Evolutionary conservation across 2,888 invertebrate species (phyloP).

Genomic region (Melanchra persicariae): DNA sequence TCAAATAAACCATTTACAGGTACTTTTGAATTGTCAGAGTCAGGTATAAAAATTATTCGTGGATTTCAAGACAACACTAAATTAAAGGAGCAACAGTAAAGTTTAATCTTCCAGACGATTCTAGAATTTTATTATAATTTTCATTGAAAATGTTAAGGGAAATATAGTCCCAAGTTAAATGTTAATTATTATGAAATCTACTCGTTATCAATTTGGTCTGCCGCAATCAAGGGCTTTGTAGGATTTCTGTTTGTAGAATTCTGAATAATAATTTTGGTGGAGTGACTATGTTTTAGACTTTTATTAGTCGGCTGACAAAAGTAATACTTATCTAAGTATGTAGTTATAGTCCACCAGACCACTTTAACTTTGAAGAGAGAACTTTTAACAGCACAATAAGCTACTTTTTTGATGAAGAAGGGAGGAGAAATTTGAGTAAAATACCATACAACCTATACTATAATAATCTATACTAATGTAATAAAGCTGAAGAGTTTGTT

Average conservation of each 20-base stretch:
- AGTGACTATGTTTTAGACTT: neutral
- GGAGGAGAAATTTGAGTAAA: too few relatives aligned
- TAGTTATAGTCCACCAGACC: too few relatives aligned
- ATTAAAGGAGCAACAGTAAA: neutral
- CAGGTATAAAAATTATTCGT: too few relatives aligned
- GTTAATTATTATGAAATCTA: constrained; percentile 27
- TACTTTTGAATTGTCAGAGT: too few relatives aligned
- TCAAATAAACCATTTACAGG: too few relatives aligned
- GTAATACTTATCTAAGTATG: neutral
- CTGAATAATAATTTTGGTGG: constrained; percentile 12
- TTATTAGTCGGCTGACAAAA: neutral
- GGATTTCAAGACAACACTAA: neutral
- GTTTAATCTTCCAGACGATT: constrained; percentile 17
- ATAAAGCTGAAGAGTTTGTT: too few relatives aligned
- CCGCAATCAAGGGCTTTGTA: constrained; percentile 38
- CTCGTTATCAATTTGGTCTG: constrained; percentile 30
- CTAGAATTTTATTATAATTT: constrained; percentile 4
- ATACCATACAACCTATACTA: too few relatives aligned
- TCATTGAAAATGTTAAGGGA: constrained; percentile 23
- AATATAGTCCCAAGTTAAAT: constrained; percentile 13
- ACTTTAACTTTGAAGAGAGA: too few relatives aligned
- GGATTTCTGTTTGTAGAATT: constrained; percentile 3
- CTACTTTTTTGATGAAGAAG: neutral
- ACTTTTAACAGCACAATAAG: neutral
- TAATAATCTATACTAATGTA: too few relatives aligned